A percentile compares a stretch with the other conserved stretches of the same genome.
Evolutionary conservation across 1,140 invertebrate species (phyloP).

Genomic region (Pogonus chalceus): DNA sequence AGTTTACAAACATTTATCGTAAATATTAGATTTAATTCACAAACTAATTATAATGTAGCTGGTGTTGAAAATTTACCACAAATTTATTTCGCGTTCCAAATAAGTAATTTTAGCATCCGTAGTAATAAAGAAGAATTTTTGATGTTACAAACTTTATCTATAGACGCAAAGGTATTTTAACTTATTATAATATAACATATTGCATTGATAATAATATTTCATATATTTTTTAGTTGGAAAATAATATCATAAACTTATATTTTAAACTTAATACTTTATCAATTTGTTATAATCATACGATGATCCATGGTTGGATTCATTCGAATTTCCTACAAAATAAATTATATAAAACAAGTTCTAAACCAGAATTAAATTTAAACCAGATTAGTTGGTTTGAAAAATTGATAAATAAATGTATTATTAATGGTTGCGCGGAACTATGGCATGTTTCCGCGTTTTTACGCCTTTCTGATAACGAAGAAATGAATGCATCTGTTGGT

Average conservation of each 20-base stretch:
- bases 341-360: background rate
- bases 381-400: conserved; percentile 26
- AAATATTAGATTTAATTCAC: conserved; percentile 37
- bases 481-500: conserved; percentile 42
- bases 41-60: conserved; percentile 14
- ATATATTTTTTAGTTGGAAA: conserved; percentile 45
- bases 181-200: conserved; percentile 11
- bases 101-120: conserved; percentile 52
- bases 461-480: conserved; percentile 36
- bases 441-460: conserved; percentile 44
- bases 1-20: conserved; percentile 31
- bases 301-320: conserved; percentile 46
- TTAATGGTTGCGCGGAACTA: conserved; percentile 53
- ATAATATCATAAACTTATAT: conserved; percentile 53
- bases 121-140: conserved; percentile 50
- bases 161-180: conserved; percentile 66
- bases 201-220: conserved; percentile 9
- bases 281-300: conserved; percentile 58
- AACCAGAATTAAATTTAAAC: background rate
- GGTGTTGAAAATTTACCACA: conserved; percentile 36
- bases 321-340: conserved; percentile 32
- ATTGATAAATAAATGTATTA: conserved; percentile 40
- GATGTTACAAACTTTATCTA: conserved; percentile 52
- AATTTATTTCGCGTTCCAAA: conserved; percentile 51
- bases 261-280: conserved; percentile 57